phyloP scores from a whole-genome alignment of 1,140 invertebrate species.

The Agrypnia vestita region DNA sequence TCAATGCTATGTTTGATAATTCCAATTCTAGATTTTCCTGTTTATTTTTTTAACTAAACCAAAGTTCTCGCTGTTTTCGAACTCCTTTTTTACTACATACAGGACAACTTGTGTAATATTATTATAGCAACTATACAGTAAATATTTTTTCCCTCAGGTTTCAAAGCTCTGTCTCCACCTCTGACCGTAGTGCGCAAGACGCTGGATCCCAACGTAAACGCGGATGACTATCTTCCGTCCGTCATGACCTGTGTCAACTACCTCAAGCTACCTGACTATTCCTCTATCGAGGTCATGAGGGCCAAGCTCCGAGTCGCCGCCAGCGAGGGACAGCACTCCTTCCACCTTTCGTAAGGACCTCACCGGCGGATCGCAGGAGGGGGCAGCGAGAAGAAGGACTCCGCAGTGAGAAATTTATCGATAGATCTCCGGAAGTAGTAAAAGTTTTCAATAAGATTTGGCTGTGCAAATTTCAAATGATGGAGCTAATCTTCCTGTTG shows the following conservation, averaged over 20 bases:
- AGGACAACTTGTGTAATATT: too few relatives aligned
- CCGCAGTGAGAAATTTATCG: constrained; percentile 7
- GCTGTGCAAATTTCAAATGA: neutral
- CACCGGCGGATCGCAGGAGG: neutral
- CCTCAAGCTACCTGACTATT: constrained; percentile 98
- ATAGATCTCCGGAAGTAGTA: constrained; percentile 20
- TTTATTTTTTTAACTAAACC: too few relatives aligned
- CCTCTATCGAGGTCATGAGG: constrained; percentile 93
- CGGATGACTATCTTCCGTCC: constrained; percentile 97
- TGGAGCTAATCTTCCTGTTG: constrained; percentile 8
- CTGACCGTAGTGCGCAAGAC: constrained; percentile 97
- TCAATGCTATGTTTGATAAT: too few relatives aligned
- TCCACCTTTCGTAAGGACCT: constrained; percentile 92
- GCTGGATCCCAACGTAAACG: constrained; percentile 90
- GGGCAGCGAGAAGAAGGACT: constrained; percentile 1
- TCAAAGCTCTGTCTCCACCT: constrained; percentile 95
- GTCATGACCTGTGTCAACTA: constrained; percentile 99
- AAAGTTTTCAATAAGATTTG: neutral
- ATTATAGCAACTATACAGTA: neutral
- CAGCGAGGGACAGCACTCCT: constrained; percentile 96
- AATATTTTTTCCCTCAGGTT: constrained; percentile 78
- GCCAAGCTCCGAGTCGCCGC: constrained; percentile 92
- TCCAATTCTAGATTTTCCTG: too few relatives aligned
- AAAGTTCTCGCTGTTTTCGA: too few relatives aligned
- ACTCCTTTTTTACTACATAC: too few relatives aligned